phyloP scores from a whole-genome alignment of 2,113 vertebrate genomes.

The Chauna torquata region DNA sequence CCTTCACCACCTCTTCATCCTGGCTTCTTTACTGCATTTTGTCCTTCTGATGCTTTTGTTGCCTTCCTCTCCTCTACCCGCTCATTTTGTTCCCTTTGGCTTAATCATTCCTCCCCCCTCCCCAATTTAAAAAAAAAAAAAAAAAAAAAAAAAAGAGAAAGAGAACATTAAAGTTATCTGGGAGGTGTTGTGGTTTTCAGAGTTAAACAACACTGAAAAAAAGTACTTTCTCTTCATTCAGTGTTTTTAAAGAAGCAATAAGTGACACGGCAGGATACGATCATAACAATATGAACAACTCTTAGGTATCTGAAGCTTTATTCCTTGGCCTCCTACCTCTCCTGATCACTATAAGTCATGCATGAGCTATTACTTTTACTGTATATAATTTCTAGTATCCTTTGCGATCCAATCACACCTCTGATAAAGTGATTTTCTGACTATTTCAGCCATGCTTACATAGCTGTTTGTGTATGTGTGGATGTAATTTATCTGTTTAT shows the following conservation, averaged over 20 bases:
- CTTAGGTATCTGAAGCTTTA: slow-evolving; percentile 48
- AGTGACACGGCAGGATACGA: slow-evolving; percentile 53
- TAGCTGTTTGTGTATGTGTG: slow-evolving; percentile 50
- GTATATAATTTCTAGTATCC: slow-evolving; percentile 66
- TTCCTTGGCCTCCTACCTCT: slow-evolving; percentile 66
- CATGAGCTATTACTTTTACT: slow-evolving; percentile 70
- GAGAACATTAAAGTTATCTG: neutral
- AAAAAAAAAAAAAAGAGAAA: neutral
- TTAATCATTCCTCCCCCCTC: neutral
- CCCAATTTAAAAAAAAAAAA: neutral
- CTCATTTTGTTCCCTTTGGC: neutral
- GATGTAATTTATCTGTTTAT: slow-evolving; percentile 73
- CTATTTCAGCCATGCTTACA: slow-evolving; percentile 54
- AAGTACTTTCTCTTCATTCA: slow-evolving; percentile 40
- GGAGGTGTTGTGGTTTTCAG: neutral
- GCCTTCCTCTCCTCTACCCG: neutral
- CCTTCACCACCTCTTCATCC: neutral
- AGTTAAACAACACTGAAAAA: slow-evolving; percentile 44
- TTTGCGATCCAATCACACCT: slow-evolving; percentile 67
- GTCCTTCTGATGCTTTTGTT: neutral
- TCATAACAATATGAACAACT: slow-evolving; percentile 47
- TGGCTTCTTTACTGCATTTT: neutral
- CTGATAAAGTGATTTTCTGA: slow-evolving; percentile 66
- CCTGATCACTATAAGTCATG: slow-evolving; percentile 61
- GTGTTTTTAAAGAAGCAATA: slow-evolving; percentile 67